Percentiles rank a stretch among this genome's conserved stretches.
Conservation (phyloP, 2,888 invertebrate genomes). For the Metallyticus violacea region DNA sequence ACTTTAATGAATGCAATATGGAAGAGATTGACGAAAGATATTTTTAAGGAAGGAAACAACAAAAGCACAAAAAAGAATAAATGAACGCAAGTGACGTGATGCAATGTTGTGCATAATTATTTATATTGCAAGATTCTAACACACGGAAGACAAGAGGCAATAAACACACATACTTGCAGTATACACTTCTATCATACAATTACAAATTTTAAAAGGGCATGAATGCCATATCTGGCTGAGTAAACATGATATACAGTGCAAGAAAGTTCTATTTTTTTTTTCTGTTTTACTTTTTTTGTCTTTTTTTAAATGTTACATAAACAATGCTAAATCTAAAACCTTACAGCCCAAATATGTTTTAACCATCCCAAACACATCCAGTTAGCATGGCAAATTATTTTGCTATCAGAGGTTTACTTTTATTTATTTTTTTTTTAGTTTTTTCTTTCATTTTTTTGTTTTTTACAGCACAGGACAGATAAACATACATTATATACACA, state of each 20-base stretch:
- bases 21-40: too few species aligned
- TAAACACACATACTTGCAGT: not conserved
- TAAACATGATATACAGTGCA: not conserved
- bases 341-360: not conserved
- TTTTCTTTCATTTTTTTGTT: not conserved
- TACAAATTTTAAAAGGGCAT: not conserved
- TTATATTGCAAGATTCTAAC: not conserved
- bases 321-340: not conserved
- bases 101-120: not conserved
- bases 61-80: not conserved
- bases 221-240: not conserved
- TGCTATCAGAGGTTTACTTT: not conserved
- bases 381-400: not conserved
- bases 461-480: not conserved
- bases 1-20: not conserved
- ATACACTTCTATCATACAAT: not conserved
- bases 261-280: not conserved
- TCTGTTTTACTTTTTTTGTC: not conserved
- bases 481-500: not conserved
- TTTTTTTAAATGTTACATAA: not conserved
- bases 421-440: not conserved
- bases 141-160: conserved; percentile 12
- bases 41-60: not conserved
- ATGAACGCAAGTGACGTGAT: not conserved
- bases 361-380: not conserved